phyloP scores from a whole-genome alignment of 2,113 vertebrate genomes.

The Actinemys pallida region DNA sequence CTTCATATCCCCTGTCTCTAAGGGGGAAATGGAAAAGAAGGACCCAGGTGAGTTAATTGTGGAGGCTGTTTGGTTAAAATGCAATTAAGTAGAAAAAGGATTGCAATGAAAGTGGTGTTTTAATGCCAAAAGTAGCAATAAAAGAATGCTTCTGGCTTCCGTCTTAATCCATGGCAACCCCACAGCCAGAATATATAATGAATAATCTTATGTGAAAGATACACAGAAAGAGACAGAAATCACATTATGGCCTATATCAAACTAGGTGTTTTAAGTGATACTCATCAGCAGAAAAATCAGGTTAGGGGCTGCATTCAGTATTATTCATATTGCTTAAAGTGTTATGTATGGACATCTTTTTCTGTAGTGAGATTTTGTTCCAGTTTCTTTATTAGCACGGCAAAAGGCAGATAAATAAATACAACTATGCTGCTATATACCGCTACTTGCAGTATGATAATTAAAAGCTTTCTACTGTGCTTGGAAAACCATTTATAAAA shows the following conservation, averaged over 20 bases:
- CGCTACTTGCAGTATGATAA: neutral
- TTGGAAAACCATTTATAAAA: neutral
- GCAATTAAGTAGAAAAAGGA: slow-evolving; percentile 51
- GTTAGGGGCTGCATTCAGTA: neutral
- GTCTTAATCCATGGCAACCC: slow-evolving; percentile 64
- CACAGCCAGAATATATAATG: neutral
- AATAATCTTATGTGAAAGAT: slow-evolving; percentile 55
- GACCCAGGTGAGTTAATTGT: slow-evolving; percentile 39
- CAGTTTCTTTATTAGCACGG: neutral
- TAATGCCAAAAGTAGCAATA: slow-evolving; percentile 34
- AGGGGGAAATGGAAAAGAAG: neutral
- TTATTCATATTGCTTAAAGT: neutral
- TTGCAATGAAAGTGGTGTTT: slow-evolving; percentile 46
- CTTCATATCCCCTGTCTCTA: slow-evolving; percentile 27
- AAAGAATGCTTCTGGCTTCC: slow-evolving; percentile 45
- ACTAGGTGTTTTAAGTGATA: neutral
- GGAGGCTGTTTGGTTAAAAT: slow-evolving; percentile 37
- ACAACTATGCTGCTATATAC: neutral
- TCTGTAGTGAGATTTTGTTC: neutral
- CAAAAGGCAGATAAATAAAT: slow-evolving; percentile 11
- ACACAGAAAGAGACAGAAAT: slow-evolving; percentile 8
- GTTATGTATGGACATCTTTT: neutral
- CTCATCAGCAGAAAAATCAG: neutral
- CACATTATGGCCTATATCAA: neutral
- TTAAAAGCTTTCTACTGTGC: slow-evolving; percentile 10